Evolutionary conservation across 2,888 invertebrate species (phyloP).

Genomic region (Acanthacorydalis orientalis): DNA sequence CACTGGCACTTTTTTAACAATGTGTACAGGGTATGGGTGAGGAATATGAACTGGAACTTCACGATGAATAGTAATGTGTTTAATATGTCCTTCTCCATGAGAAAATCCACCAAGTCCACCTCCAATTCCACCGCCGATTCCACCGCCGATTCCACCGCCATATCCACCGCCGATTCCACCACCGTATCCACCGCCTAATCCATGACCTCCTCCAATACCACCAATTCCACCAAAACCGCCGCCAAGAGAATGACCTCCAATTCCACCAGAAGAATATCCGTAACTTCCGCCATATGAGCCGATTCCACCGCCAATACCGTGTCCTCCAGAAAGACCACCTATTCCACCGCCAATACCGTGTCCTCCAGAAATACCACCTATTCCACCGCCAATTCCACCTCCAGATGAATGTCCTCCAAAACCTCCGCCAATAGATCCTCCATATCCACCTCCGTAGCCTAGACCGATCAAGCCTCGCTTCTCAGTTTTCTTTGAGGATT

Average conservation of each 20-base stretch:
- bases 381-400: constrained; percentile 8
- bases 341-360: constrained; percentile 8
- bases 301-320: constrained; percentile 8
- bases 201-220: constrained; percentile 11
- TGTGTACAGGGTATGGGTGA: constrained; percentile 8
- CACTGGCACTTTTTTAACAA: constrained; percentile 9
- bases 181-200: constrained; percentile 10
- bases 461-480: constrained; percentile 3
- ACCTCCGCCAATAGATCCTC: constrained; percentile 8
- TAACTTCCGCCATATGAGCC: constrained; percentile 9
- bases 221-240: constrained; percentile 12
- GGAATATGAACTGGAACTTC: constrained; percentile 11
- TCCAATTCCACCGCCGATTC: background rate
- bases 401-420: constrained; percentile 8
- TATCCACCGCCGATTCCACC: constrained; percentile 5
- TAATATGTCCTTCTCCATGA: constrained; percentile 13
- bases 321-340: constrained; percentile 6
- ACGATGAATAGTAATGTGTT: constrained; percentile 16
- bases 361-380: constrained; percentile 5
- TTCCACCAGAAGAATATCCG: constrained; percentile 10
- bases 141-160: constrained; percentile 5
- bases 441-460: constrained; percentile 8
- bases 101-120: constrained; percentile 7
- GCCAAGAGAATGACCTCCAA: constrained; percentile 7
- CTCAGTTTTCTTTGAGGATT: constrained; percentile 5